phyloP scores from a whole-genome alignment of 2,888 invertebrate genomes.

The Diarsia mendica region DNA sequence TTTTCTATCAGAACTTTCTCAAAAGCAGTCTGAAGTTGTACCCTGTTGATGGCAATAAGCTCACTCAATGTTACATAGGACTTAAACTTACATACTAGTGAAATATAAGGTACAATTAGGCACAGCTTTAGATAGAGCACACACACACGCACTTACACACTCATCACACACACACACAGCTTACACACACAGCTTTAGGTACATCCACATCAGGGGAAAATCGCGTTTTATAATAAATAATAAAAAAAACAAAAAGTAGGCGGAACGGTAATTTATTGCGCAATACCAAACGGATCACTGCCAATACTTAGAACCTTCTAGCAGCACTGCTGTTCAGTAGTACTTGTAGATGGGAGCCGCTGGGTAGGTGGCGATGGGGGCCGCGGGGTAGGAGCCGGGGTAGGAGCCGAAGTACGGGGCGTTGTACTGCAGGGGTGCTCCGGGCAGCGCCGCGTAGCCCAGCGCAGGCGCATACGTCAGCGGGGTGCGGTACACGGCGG shows the following conservation, averaged over 20 bases:
- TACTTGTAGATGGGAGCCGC: conserved; percentile 71
- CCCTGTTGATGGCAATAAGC: neutral
- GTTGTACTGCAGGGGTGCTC: conserved; percentile 54
- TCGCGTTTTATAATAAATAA: conserved; percentile 12
- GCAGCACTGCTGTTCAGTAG: conserved; percentile 61
- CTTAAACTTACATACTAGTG: neutral
- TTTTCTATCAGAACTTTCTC: neutral
- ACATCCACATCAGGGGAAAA: neutral
- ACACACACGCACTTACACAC: too few relatives aligned
- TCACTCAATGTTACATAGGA: neutral
- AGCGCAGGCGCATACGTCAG: conserved; percentile 64
- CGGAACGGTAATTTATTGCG: conserved; percentile 72
- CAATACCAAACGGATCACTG: conserved; percentile 44
- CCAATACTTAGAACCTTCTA: conserved; percentile 21
- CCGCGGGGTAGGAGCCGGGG: conserved; percentile 56
- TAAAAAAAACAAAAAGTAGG: conserved; percentile 63
- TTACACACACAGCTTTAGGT: neutral
- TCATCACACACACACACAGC: too few relatives aligned
- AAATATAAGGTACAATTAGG: neutral
- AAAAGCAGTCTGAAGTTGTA: neutral
- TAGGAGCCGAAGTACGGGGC: conserved; percentile 61
- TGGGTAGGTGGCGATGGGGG: conserved; percentile 61
- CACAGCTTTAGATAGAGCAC: neutral
- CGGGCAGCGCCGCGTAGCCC: conserved; percentile 64
- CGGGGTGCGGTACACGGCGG: conserved; percentile 64